These are phyloP conservation scores for Thripadectes ignobilis DNA, from an alignment of 2,797 vertebrate species.

Conservation along the genomic window DNA sequence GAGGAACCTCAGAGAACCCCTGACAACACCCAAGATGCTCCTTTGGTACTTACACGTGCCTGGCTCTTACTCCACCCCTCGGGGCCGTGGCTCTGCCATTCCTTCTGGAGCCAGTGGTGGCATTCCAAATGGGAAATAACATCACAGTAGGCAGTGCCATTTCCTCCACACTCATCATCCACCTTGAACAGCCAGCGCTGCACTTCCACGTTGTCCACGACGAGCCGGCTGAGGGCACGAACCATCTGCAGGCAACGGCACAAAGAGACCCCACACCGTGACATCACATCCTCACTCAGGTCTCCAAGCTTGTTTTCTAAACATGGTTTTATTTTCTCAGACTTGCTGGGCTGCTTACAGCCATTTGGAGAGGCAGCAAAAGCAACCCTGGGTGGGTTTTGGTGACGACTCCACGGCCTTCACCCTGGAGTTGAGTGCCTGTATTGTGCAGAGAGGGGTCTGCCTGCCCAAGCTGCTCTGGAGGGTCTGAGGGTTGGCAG, in stretches of 20 bases:
- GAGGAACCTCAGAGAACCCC: background rate
- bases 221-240: constrained; percentile 76
- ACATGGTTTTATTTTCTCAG: background rate
- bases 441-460: background rate
- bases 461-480: background rate
- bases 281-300: background rate
- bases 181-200: constrained; percentile 88
- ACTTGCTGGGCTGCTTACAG: background rate
- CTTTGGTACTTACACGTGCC: constrained; percentile 78
- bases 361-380: fast-evolving
- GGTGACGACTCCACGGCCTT: background rate
- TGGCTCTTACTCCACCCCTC: constrained; percentile 75
- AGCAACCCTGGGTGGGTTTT: background rate
- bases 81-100: constrained; percentile 51
- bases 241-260: constrained; percentile 76
- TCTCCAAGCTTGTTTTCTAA: background rate
- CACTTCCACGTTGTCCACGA: constrained; percentile 80
- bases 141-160: constrained; percentile 86
- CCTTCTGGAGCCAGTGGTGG: constrained; percentile 75
- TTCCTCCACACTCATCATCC: constrained; percentile 76
- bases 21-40: fast-evolving
- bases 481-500: background rate
- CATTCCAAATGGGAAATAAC: constrained; percentile 75
- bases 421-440: too few species aligned
- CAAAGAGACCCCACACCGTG: background rate